Evolutionary conservation across 92 coral and sea anemone species (phyloP).

Genomic region (Paragorgia papillata): DNA sequence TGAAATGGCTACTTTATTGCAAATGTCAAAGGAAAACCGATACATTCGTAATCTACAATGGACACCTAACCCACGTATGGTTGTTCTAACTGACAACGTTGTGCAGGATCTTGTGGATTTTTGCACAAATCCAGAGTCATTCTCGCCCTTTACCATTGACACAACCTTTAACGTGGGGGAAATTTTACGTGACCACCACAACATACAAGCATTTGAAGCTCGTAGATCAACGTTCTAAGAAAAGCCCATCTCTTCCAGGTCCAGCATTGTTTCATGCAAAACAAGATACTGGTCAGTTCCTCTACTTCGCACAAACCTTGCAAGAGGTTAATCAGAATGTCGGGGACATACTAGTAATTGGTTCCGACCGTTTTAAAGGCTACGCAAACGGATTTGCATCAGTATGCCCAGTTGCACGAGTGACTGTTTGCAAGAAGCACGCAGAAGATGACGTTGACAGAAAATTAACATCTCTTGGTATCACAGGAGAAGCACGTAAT

Average conservation of each 20-base stretch:
- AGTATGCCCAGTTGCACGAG: conserved; percentile 43
- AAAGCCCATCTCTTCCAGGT: conserved; percentile 48
- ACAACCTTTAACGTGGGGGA: too few relatives aligned
- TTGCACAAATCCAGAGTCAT: conserved; percentile 46
- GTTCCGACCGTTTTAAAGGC: conserved; percentile 45
- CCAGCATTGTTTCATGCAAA: conserved; percentile 58
- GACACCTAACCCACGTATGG: conserved; percentile 56
- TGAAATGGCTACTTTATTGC: conserved; percentile 50
- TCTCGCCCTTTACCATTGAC: conserved; percentile 45
- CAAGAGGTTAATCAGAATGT: conserved; percentile 19
- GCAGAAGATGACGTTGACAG: conserved; percentile 39
- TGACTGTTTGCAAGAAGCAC: conserved; percentile 46
- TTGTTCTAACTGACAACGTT: conserved; percentile 40
- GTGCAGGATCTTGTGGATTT: conserved; percentile 49
- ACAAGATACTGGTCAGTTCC: conserved; percentile 50
- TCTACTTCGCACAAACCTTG: conserved; percentile 54
- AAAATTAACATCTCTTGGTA: conserved; percentile 36
- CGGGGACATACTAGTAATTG: conserved; percentile 26
- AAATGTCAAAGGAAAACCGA: conserved; percentile 8
- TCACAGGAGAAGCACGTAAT: conserved; percentile 2
- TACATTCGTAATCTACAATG: conserved; percentile 50
- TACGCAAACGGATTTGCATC: conserved; percentile 32
- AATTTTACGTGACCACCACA: too few relatives aligned
- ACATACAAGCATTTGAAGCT: conserved; percentile 51
- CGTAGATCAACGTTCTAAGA: conserved; percentile 34